These are phyloP conservation scores for Odontothrips loti DNA, from an alignment of 2,888 invertebrate genomes.

Conservation along the genomic window DNA sequence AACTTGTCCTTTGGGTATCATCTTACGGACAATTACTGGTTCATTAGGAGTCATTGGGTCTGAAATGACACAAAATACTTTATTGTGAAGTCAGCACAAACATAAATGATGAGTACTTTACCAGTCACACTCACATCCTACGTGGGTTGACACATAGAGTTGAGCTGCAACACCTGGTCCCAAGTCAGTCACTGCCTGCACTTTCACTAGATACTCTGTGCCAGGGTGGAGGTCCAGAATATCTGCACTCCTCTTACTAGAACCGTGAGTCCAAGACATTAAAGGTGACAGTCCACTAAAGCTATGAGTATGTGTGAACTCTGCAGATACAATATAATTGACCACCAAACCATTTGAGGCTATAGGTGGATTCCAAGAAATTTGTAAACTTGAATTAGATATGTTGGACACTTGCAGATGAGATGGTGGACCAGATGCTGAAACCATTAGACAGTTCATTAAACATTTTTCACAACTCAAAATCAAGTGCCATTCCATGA, in stretches of 20 bases:
- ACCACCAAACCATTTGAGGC: constrained; percentile 50
- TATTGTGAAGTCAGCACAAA: neutral
- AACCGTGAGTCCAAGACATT: constrained; percentile 42
- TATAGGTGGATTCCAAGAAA: constrained; percentile 50
- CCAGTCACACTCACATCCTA: constrained; percentile 51
- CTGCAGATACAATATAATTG: constrained; percentile 48
- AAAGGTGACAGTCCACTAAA: constrained; percentile 41
- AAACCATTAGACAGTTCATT: constrained; percentile 40
- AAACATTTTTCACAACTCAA: constrained; percentile 25
- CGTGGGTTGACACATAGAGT: constrained; percentile 61
- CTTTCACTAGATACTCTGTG: constrained; percentile 67
- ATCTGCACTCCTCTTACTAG: constrained; percentile 43
- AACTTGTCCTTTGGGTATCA: constrained; percentile 56
- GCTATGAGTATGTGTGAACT: constrained; percentile 43
- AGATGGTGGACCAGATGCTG: constrained; percentile 66
- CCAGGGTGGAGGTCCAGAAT: constrained; percentile 62
- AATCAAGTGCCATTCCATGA: constrained; percentile 9
- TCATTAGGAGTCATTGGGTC: constrained; percentile 63
- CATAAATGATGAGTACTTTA: constrained; percentile 29
- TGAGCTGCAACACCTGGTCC: constrained; percentile 58
- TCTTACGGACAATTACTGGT: constrained; percentile 59
- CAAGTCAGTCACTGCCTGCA: constrained; percentile 60
- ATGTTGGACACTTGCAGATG: constrained; percentile 55
- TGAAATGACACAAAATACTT: constrained; percentile 47
- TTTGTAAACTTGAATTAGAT: constrained; percentile 58